These are phyloP conservation scores for Zosterops japonicus DNA, from an alignment of 2,113 vertebrate genomes.

Conservation along the genomic window DNA sequence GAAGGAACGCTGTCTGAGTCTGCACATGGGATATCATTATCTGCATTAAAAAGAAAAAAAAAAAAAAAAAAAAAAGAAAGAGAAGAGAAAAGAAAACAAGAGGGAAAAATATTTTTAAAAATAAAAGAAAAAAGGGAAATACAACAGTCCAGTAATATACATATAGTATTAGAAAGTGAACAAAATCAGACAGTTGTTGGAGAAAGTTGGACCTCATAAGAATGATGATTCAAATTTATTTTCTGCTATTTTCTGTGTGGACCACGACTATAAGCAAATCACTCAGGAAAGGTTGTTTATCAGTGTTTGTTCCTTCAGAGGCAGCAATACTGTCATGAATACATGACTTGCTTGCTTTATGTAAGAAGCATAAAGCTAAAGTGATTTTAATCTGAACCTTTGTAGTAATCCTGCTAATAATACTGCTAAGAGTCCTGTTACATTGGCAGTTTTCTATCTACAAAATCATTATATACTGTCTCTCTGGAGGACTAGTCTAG, in stretches of 20 bases:
- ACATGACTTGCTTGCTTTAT: background rate
- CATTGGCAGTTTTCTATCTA: background rate
- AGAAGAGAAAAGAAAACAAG: too few relatives aligned
- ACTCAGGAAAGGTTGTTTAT: background rate
- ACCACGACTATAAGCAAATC: background rate
- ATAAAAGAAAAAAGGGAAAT: background rate
- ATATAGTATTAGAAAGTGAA: background rate
- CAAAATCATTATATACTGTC: background rate
- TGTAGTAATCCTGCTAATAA: background rate
- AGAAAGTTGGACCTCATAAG: background rate
- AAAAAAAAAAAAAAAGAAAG: background rate
- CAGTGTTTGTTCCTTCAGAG: background rate
- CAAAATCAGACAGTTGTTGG: background rate
- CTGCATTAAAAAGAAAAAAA: conserved; percentile 17
- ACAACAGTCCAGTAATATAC: background rate
- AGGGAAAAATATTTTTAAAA: background rate
- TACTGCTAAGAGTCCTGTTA: background rate
- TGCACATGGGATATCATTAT: background rate
- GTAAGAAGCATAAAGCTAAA: background rate
- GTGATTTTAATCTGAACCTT: background rate
- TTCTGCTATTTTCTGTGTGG: background rate
- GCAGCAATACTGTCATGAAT: background rate
- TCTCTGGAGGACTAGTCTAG: background rate
- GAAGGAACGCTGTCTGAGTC: conserved; percentile 31
- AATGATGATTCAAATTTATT: background rate